Conservation (phyloP, 2,888 invertebrate genomes). For the Synergus gifuensis region DNA sequence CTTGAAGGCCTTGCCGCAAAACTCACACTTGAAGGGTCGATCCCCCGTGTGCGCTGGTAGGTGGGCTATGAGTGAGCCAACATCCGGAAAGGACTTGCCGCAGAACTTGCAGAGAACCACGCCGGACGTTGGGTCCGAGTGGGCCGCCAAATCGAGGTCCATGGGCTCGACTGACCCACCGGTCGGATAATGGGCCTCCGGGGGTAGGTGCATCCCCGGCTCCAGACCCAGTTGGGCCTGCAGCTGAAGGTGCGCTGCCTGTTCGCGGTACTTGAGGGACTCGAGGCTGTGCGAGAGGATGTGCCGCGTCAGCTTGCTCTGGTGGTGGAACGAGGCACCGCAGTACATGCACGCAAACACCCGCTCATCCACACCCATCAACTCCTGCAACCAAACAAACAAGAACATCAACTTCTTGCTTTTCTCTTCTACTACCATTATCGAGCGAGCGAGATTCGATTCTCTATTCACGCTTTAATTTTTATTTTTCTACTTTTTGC, state of each 20-base stretch:
- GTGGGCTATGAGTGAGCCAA: constrained; percentile 91
- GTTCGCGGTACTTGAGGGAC: constrained; percentile 91
- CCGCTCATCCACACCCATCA: constrained; percentile 86
- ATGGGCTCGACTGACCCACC: constrained; percentile 78
- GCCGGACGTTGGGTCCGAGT: constrained; percentile 83
- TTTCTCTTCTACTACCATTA: constrained; percentile 61
- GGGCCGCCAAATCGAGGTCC: constrained; percentile 83
- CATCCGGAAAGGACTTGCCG: constrained; percentile 95
- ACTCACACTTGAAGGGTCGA: constrained; percentile 95
- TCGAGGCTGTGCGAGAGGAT: constrained; percentile 93
- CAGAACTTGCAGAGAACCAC: constrained; percentile 95
- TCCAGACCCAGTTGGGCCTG: constrained; percentile 78
- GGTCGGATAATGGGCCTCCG: constrained; percentile 76
- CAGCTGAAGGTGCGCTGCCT: constrained; percentile 79
- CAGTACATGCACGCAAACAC: constrained; percentile 93
- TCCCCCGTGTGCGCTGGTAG: constrained; percentile 94
- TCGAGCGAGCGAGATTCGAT: constrained; percentile 51
- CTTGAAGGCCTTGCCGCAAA: constrained; percentile 96
- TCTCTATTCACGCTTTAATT: constrained; percentile 38
- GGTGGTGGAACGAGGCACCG: constrained; percentile 92
- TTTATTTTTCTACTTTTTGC: constrained; percentile 30
- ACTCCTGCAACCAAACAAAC: constrained; percentile 94
- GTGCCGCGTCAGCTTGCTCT: constrained; percentile 94
- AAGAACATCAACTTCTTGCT: constrained; percentile 94
- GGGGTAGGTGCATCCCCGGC: constrained; percentile 74